phyloP scores from a whole-genome alignment of 1,140 invertebrate species.

The Plutomurus gul region DNA sequence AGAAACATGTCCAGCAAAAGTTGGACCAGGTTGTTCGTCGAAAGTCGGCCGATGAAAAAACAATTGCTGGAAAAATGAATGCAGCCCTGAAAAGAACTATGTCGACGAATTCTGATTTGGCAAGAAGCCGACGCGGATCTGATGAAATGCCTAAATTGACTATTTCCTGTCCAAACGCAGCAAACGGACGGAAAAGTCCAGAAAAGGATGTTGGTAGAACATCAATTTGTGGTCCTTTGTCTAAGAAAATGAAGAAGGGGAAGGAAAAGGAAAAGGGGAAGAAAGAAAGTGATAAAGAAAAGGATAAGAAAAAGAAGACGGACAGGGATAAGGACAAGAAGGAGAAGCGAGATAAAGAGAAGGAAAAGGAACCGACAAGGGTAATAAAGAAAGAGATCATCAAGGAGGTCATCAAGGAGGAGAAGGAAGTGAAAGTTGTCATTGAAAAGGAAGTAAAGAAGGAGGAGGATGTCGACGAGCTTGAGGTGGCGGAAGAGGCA shows the following conservation, averaged over 20 bases:
- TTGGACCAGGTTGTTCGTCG: conserved; percentile 42
- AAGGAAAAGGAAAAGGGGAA: neutral
- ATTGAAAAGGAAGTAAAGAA: conserved; percentile 34
- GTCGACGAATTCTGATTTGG: conserved; percentile 1
- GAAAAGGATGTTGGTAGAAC: neutral
- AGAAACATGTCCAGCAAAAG: conserved; percentile 45
- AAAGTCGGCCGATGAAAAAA: conserved; percentile 47
- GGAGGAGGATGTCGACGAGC: neutral
- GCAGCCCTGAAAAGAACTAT: conserved; percentile 24
- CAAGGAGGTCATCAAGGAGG: neutral
- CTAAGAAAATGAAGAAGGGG: neutral
- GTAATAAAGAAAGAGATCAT: neutral
- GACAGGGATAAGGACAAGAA: neutral
- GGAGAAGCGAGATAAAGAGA: neutral
- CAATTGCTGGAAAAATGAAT: conserved; percentile 26
- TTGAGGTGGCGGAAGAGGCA: neutral
- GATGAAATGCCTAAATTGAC: conserved; percentile 13
- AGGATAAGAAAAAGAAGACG: neutral
- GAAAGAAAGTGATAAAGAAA: neutral
- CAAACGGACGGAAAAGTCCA: neutral
- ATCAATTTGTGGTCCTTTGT: neutral
- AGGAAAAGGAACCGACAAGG: neutral
- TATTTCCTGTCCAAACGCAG: neutral
- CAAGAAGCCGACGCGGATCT: neutral
- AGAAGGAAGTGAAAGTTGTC: neutral